Conservation (phyloP, 2,888 invertebrate species). For the Pseudoips prasinana region DNA sequence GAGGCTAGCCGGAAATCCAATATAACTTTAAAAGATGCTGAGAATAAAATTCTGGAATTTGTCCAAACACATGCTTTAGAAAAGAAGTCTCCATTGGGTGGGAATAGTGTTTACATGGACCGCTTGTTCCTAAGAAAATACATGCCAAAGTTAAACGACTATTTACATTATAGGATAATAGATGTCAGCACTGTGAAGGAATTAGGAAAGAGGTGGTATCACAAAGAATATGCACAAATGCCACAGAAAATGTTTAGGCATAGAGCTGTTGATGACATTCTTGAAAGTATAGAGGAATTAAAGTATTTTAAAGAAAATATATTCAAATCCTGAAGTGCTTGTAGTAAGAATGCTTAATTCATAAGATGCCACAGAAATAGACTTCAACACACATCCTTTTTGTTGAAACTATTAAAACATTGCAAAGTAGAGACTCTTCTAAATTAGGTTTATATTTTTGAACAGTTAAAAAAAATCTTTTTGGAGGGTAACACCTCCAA, state of each 20-base stretch:
- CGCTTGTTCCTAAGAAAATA: slow-evolving; percentile 89
- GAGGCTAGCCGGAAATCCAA: slow-evolving; percentile 87
- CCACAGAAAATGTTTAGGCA: slow-evolving; percentile 86
- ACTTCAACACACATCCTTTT: too few relatives aligned
- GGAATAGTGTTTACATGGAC: slow-evolving; percentile 95
- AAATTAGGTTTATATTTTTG: too few relatives aligned
- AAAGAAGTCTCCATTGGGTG: slow-evolving; percentile 89
- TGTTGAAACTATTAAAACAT: too few relatives aligned
- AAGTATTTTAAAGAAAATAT: slow-evolving; percentile 87
- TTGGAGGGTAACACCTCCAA: too few relatives aligned
- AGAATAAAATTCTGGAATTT: slow-evolving; percentile 87
- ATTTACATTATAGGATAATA: slow-evolving; percentile 95
- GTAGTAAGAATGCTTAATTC: neutral
- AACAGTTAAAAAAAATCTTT: too few relatives aligned
- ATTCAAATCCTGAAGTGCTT: slow-evolving; percentile 68
- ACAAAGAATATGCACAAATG: slow-evolving; percentile 74
- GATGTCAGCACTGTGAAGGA: slow-evolving; percentile 97
- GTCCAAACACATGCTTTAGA: slow-evolving; percentile 81
- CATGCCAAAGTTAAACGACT: slow-evolving; percentile 89
- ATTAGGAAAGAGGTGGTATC: slow-evolving; percentile 90
- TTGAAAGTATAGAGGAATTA: slow-evolving; percentile 92
- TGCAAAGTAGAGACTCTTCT: too few relatives aligned
- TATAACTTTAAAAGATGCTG: slow-evolving; percentile 85
- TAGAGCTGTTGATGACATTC: slow-evolving; percentile 91
- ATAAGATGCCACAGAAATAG: too few relatives aligned